These are phyloP conservation scores for Timandra comae DNA, from an alignment of 2,888 invertebrate genomes.

Conservation along the genomic window DNA sequence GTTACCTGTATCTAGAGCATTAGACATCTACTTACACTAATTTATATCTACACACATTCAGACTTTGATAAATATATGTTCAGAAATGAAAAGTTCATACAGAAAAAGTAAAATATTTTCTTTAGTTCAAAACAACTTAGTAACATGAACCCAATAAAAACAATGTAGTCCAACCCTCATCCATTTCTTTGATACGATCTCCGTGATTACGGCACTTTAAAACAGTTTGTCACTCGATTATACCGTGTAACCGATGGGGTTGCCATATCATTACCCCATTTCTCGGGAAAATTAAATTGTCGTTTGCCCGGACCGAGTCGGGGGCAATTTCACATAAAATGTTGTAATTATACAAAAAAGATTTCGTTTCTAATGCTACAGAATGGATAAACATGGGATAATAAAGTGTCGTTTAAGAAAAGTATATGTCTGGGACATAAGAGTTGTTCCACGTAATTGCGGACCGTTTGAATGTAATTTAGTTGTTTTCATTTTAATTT, in stretches of 20 bases:
- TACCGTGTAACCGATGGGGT: slow-evolving; percentile 55
- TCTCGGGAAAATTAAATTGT: slow-evolving; percentile 63
- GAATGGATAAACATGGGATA: slow-evolving; percentile 65
- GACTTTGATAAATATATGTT: too few relatives aligned
- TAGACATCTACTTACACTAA: too few relatives aligned
- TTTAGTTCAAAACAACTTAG: too few relatives aligned
- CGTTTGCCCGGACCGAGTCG: slow-evolving; percentile 54
- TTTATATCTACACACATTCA: too few relatives aligned
- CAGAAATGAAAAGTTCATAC: too few relatives aligned
- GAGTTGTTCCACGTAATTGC: slow-evolving; percentile 41
- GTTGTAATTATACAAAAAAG: slow-evolving; percentile 45
- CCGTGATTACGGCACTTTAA: slow-evolving; percentile 57
- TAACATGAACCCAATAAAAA: slow-evolving; percentile 10
- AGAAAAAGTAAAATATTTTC: too few relatives aligned
- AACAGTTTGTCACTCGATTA: slow-evolving; percentile 73
- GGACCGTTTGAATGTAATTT: slow-evolving; percentile 41
- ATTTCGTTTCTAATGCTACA: slow-evolving; percentile 64
- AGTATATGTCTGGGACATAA: slow-evolving; percentile 51
- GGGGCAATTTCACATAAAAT: slow-evolving; percentile 57
- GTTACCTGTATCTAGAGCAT: too few relatives aligned
- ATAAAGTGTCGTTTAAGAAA: slow-evolving; percentile 75
- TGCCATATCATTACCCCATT: slow-evolving; percentile 60
- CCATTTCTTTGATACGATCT: slow-evolving; percentile 23
- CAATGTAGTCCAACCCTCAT: slow-evolving; percentile 29
- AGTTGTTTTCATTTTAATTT: slow-evolving; percentile 22